Percentiles rank a stretch among this genome's conserved stretches.
phyloP scores from a whole-genome alignment of 2,113 vertebrate genomes.

The Paracanthobrama guichenoti region DNA sequence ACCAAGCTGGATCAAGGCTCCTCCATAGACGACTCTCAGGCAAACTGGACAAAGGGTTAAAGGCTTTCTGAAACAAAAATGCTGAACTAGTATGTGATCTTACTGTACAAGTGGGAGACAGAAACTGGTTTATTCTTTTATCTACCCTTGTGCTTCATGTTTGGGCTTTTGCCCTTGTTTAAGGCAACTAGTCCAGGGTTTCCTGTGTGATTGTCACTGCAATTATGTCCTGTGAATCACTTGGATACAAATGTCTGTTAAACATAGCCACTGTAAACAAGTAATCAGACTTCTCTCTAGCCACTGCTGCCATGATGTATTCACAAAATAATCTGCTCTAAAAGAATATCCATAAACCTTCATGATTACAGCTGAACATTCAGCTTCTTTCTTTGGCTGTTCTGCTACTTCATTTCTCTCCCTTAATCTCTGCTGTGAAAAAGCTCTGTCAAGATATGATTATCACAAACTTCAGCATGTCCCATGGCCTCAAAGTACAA shows the following conservation, averaged over 20 bases:
- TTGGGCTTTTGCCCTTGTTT: background rate
- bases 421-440: background rate
- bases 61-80: background rate
- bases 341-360: slow-evolving; percentile 16
- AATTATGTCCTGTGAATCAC: slow-evolving; percentile 22
- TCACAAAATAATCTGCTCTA: background rate
- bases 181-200: background rate
- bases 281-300: background rate
- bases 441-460: background rate
- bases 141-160: background rate
- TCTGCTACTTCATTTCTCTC: background rate
- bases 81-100: background rate
- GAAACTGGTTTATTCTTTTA: background rate
- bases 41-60: slow-evolving; percentile 21
- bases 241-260: background rate
- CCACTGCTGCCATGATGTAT: background rate
- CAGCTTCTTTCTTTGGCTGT: background rate
- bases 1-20: slow-evolving; percentile 11
- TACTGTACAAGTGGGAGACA: too few relatives aligned
- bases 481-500: slow-evolving; percentile 7
- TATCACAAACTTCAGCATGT: background rate
- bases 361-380: background rate
- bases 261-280: slow-evolving; percentile 1
- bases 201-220: background rate
- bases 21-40: background rate